A percentile compares a stretch with the other conserved stretches of the same genome.
These are phyloP conservation scores for Eclectus roratus DNA, from an alignment of 2,113 vertebrate genomes.

Conservation along the genomic window DNA sequence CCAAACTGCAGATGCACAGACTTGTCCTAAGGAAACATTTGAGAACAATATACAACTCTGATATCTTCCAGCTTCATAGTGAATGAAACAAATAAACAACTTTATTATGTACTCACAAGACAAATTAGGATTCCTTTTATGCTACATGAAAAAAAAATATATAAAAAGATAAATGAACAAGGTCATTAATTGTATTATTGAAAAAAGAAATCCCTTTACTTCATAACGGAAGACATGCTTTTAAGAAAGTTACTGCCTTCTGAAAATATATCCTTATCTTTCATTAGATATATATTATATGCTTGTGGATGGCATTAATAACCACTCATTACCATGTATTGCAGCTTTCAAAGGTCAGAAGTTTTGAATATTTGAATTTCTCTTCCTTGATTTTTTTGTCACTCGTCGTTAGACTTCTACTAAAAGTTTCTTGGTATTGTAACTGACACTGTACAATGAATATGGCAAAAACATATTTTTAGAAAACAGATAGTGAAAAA, in stretches of 20 bases:
- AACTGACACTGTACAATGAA: background rate
- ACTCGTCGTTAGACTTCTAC: background rate
- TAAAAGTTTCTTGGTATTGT: background rate
- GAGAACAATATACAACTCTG: background rate
- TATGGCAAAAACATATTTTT: background rate
- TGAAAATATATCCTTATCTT: background rate
- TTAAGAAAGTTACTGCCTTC: background rate
- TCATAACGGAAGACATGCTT: background rate
- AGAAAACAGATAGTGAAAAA: background rate
- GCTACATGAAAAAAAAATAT: background rate
- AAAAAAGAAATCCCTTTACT: background rate
- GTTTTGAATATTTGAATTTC: background rate
- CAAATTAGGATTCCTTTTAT: background rate
- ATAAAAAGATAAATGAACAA: background rate
- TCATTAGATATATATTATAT: background rate
- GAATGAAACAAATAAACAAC: background rate
- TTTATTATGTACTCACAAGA: background rate
- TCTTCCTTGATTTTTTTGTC: background rate
- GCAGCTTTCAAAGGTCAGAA: background rate
- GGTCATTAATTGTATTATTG: background rate
- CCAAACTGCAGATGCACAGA: background rate
- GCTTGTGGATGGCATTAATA: background rate
- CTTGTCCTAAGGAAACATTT: background rate
- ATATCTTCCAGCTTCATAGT: background rate
- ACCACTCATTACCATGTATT: background rate